Evolutionary conservation across 2,797 vertebrate genomes (phyloP).

Genomic region (Urosaurus nigricauda): DNA sequence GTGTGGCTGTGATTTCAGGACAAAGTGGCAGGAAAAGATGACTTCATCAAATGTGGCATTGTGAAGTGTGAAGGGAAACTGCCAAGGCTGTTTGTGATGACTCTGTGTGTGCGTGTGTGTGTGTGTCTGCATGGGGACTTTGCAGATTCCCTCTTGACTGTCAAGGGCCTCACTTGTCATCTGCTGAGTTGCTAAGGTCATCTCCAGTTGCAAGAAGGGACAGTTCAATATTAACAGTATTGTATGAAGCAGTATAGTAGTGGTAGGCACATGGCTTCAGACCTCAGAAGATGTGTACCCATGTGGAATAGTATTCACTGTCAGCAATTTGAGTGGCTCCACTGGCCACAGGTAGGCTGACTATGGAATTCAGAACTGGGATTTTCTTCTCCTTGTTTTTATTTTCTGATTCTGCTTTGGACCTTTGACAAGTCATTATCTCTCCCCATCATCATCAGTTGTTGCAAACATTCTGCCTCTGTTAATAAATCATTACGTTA

Average conservation of each 20-base stretch:
- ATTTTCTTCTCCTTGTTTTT: background rate
- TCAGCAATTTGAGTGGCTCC: slow-evolving; percentile 12
- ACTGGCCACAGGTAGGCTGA: background rate
- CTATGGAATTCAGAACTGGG: slow-evolving; percentile 34
- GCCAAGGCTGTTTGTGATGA: slow-evolving; percentile 55
- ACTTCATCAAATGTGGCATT: slow-evolving; percentile 35
- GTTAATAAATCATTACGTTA: background rate
- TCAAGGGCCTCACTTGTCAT: slow-evolving; percentile 50
- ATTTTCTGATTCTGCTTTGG: slow-evolving; percentile 29
- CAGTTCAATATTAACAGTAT: slow-evolving; percentile 65
- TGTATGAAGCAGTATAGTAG: slow-evolving; percentile 55
- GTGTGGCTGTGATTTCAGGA: slow-evolving; percentile 10
- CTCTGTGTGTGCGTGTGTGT: too few relatives aligned
- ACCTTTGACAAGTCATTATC: slow-evolving; percentile 5
- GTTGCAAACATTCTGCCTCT: background rate
- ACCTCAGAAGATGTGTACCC: background rate
- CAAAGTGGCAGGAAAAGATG: slow-evolving; percentile 33
- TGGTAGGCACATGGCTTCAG: slow-evolving; percentile 29
- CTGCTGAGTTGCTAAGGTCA: slow-evolving; percentile 67
- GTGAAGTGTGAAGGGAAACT: slow-evolving; percentile 42
- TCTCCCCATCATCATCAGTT: background rate
- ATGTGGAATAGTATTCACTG: slow-evolving; percentile 14
- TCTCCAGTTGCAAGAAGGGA: slow-evolving; percentile 63
- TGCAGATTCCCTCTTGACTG: slow-evolving; percentile 62
- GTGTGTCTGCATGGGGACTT: slow-evolving; percentile 18